A percentile compares a stretch with the other conserved stretches of the same genome.
These are phyloP conservation scores for Nothobranchius kuhntae DNA, from an alignment of 2,113 vertebrate genomes.

Conservation along the genomic window DNA sequence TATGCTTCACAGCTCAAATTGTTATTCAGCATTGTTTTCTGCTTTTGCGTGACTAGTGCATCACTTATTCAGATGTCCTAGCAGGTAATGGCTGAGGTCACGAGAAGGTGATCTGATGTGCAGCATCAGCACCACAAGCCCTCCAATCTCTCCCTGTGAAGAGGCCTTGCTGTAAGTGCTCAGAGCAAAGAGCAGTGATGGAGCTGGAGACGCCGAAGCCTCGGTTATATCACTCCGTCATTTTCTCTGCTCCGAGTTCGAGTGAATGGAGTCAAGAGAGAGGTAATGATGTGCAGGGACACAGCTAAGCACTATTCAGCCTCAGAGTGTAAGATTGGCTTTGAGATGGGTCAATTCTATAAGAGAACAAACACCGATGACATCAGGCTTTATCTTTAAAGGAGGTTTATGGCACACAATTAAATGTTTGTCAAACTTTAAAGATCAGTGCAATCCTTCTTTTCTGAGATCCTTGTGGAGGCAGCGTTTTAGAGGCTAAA, in stretches of 20 bases:
- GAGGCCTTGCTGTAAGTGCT: conserved; percentile 10
- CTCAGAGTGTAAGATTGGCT: conserved; percentile 43
- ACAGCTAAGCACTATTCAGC: conserved; percentile 51
- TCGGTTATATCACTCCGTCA: conserved; percentile 49
- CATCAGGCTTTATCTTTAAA: conserved; percentile 47
- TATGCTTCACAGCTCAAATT: conserved; percentile 19
- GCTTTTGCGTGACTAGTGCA: neutral
- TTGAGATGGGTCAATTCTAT: conserved; percentile 49
- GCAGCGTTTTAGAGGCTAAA: conserved; percentile 3
- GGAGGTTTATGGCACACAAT: conserved; percentile 29
- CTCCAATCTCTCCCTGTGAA: conserved; percentile 19
- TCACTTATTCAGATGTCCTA: conserved; percentile 19
- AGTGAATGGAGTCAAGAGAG: conserved; percentile 61
- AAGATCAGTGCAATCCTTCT: conserved; percentile 24
- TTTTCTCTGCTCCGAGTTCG: conserved; percentile 47
- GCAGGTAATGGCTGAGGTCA: conserved; percentile 40
- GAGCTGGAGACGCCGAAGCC: conserved; percentile 26
- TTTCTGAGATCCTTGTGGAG: conserved; percentile 17
- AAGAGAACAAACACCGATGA: conserved; percentile 36
- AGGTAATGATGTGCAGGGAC: conserved; percentile 61
- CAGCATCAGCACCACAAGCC: conserved; percentile 42
- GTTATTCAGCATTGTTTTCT: neutral
- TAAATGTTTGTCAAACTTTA: conserved; percentile 52
- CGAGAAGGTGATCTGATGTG: conserved; percentile 42
- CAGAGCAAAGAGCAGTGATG: conserved; percentile 23